Conservation (phyloP, 2,797 vertebrate genomes). For the Danio albolineatus region DNA sequence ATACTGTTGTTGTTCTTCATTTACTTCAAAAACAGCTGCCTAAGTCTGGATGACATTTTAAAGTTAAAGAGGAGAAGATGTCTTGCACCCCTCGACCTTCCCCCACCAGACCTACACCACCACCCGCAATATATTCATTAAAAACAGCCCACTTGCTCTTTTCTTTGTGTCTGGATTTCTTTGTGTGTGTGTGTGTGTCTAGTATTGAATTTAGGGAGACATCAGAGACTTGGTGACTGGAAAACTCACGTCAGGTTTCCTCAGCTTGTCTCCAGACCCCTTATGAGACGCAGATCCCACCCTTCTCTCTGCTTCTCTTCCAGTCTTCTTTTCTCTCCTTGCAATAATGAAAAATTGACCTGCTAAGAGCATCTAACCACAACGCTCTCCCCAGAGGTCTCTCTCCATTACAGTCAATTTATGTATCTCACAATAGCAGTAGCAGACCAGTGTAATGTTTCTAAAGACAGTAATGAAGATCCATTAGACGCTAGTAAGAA, state of each 20-base stretch:
- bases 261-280: conserved; percentile 40
- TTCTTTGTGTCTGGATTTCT: conserved; percentile 45
- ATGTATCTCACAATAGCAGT: conserved; percentile 49
- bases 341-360: conserved; percentile 54
- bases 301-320: conserved; percentile 2
- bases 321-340: conserved; percentile 32
- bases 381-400: conserved; percentile 46
- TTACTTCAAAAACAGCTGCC: conserved; percentile 22
- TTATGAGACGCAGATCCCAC: conserved; percentile 32
- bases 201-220: conserved; percentile 57
- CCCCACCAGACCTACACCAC: conserved; percentile 24
- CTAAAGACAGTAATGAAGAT: conserved; percentile 58
- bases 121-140: conserved; percentile 59
- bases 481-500: conserved; percentile 50
- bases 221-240: conserved; percentile 57
- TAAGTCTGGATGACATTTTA: conserved; percentile 52
- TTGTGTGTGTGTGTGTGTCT: conserved; percentile 51
- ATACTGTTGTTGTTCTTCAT: conserved; percentile 6
- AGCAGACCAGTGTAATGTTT: conserved; percentile 52
- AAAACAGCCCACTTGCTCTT: conserved; percentile 57
- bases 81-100: conserved; percentile 19
- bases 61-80: conserved; percentile 59
- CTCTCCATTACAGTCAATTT: conserved; percentile 46
- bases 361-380: conserved; percentile 51
- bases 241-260: conserved; percentile 56